Conservation (phyloP, 2,113 vertebrate species). For the Mus pahari region DNA sequence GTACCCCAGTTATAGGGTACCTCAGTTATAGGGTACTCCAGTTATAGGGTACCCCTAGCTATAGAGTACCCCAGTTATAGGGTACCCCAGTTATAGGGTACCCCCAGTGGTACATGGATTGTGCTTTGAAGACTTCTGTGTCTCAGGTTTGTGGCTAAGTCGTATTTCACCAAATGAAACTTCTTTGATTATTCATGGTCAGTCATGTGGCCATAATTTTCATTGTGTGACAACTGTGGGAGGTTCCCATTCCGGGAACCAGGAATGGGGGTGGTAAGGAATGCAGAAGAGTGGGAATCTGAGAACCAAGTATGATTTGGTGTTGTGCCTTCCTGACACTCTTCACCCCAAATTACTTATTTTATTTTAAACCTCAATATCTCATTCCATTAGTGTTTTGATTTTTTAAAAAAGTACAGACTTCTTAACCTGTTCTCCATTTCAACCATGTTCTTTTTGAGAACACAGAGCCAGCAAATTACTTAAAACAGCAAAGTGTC, state of each 20-base stretch:
- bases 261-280: neutral
- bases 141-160: conserved; percentile 63
- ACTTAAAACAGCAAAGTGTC: conserved; percentile 81
- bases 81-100: conserved; percentile 27
- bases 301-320: conserved; percentile 63
- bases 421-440: conserved; percentile 76
- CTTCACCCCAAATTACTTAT: conserved; percentile 67
- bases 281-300: conserved; percentile 35
- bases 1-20: too few species aligned
- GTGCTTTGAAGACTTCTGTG: conserved; percentile 52
- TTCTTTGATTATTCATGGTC: conserved; percentile 75
- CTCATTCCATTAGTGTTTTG: conserved; percentile 82
- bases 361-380: conserved; percentile 78
- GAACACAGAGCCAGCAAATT: conserved; percentile 84
- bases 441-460: conserved; percentile 67
- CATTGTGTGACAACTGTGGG: conserved; percentile 58
- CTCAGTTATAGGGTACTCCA: too few species aligned
- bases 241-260: conserved; percentile 67
- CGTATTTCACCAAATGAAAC: conserved; percentile 68
- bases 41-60: too few species aligned
- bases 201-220: conserved; percentile 65
- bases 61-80: too few species aligned
- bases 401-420: conserved; percentile 74
- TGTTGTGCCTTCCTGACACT: conserved; percentile 70
- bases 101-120: neutral